Evolutionary conservation across 23 tunicate genomes (phyloP).

Genomic region (Styela clava): DNA sequence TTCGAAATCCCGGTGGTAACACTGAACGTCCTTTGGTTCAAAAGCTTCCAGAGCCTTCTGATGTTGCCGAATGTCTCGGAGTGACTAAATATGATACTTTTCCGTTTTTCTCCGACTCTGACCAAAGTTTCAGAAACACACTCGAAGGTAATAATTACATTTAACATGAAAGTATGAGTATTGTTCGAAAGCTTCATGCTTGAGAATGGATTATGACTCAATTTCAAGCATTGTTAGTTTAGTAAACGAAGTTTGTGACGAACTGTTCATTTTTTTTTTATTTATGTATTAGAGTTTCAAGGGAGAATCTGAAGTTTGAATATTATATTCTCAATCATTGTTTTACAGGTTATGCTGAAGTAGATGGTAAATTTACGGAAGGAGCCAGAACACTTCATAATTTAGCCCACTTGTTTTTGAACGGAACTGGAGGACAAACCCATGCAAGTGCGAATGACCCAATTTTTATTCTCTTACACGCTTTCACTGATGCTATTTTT

Average conservation of each 20-base stretch:
- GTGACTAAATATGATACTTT: conserved; percentile 58
- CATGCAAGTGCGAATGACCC: conserved; percentile 94
- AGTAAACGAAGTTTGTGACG: no score
- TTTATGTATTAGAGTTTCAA: no score
- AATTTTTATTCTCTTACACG: conserved; percentile 68
- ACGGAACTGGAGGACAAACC: conserved; percentile 87
- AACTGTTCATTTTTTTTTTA: no score
- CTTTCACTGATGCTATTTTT: conserved; percentile 85
- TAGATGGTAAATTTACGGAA: conserved; percentile 61
- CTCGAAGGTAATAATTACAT: conserved; percentile 42
- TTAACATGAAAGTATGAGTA: no score
- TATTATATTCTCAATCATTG: no score
- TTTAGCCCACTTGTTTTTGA: conserved; percentile 75
- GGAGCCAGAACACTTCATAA: conserved; percentile 84
- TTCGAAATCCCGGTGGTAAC: conserved; percentile 80
- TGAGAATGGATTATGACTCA: no score
- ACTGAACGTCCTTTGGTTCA: conserved; percentile 61
- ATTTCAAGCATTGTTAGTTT: no score
- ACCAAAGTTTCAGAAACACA: conserved; percentile 64
- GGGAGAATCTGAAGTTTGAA: no score
- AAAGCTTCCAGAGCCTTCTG: conserved; percentile 44
- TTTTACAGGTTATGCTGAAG: conserved; percentile 72
- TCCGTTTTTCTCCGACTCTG: conserved; percentile 63
- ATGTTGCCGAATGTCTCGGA: conserved; percentile 53
- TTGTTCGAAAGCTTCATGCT: no score